phyloP scores from a whole-genome alignment of 23 tunicate genomes.

The Oikopleura vanhoeffeni region DNA sequence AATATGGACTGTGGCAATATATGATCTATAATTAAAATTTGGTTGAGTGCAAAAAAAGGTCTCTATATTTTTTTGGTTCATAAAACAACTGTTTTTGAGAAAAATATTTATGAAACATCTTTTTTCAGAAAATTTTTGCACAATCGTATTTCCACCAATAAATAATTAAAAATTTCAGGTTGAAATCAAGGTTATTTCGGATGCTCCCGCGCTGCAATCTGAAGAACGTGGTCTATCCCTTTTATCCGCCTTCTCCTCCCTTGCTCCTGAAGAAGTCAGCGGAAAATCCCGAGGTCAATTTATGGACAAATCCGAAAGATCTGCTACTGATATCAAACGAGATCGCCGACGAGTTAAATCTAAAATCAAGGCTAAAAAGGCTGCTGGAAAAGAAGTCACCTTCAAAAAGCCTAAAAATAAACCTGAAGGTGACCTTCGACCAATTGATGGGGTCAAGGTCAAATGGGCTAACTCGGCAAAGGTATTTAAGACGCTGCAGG shows the following conservation, averaged over 20 bases:
- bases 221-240: not conserved
- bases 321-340: constrained; percentile 3
- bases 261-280: constrained; percentile 8
- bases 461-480: constrained; percentile 9
- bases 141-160: too few relatives aligned
- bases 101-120: too few relatives aligned
- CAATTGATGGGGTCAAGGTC: not conserved
- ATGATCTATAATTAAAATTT: too few relatives aligned
- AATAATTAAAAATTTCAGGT: too few relatives aligned
- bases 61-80: too few relatives aligned
- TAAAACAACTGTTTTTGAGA: too few relatives aligned
- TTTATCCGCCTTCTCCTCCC: not conserved
- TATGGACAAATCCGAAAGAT: not conserved
- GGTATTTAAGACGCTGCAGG: constrained; percentile 7
- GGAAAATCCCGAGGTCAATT: not conserved
- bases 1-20: too few relatives aligned
- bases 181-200: not conserved
- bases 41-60: too few relatives aligned
- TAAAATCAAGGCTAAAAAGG: constrained; percentile 2
- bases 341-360: not conserved
- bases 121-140: too few relatives aligned
- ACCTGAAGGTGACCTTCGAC: not conserved
- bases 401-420: constrained; percentile 11
- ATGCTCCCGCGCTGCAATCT: not conserved
- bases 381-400: constrained; percentile 1